Evolutionary conservation across 1,140 invertebrate genomes (phyloP).

Genomic region (Drosophila repletoides): DNA sequence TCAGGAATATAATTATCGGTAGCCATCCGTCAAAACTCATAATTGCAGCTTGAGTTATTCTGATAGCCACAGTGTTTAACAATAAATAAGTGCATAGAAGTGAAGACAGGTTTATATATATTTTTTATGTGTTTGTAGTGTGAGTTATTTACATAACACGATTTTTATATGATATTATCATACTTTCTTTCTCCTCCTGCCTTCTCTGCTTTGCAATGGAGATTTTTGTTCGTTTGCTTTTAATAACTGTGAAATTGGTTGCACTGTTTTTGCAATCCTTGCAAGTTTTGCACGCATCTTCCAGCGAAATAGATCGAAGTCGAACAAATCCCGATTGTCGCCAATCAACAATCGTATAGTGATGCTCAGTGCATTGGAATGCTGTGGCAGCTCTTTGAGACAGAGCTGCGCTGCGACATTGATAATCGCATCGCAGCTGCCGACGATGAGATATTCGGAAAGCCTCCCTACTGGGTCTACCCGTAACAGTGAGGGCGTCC

Average conservation of each 20-base stretch:
- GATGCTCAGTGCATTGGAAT: conserved; percentile 83
- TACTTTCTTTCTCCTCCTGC: not conserved
- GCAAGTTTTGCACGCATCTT: not conserved
- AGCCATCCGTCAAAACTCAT: no score
- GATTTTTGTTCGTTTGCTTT: conserved; percentile 48
- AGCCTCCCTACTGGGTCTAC: conserved; percentile 87
- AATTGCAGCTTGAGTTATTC: no score
- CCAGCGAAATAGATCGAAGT: not conserved
- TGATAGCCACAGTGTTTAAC: no score
- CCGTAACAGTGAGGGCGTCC: conserved; percentile 90
- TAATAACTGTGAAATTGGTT: conserved; percentile 43
- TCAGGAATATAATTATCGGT: no score
- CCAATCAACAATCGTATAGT: conserved; percentile 43
- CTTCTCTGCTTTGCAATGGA: conserved; percentile 37
- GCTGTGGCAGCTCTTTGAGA: conserved; percentile 87
- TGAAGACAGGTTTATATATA: no score
- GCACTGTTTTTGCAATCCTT: conserved; percentile 21
- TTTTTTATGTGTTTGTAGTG: no score
- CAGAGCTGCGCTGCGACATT: conserved; percentile 84
- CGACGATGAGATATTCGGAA: conserved; percentile 76
- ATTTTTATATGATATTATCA: no score
- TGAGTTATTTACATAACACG: no score
- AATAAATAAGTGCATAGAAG: no score
- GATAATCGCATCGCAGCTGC: conserved; percentile 82
- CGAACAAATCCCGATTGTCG: conserved; percentile 14